Percentiles rank a stretch among this genome's conserved stretches.
Evolutionary conservation across 2,888 invertebrate species (phyloP).

Genomic region (Copidosoma aretas): DNA sequence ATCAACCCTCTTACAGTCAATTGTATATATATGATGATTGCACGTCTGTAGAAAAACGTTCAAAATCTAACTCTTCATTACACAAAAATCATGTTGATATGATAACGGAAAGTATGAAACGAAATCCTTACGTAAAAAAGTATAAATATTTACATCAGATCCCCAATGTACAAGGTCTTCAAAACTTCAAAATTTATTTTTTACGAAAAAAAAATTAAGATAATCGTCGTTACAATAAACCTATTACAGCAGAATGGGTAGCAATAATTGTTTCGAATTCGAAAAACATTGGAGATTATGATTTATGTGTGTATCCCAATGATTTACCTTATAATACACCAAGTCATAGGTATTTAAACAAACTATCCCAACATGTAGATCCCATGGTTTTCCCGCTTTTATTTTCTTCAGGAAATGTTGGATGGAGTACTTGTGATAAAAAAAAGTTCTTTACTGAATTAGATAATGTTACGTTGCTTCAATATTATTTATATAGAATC

Average conservation of each 20-base stretch:
- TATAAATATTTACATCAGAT: constrained; percentile 5
- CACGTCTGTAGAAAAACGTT: constrained; percentile 1
- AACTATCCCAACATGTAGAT: constrained; percentile 24
- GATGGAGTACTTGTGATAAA: constrained; percentile 17
- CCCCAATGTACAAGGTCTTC: neutral
- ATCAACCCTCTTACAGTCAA: neutral
- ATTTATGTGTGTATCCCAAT: constrained; percentile 28
- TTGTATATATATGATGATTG: constrained; percentile 1
- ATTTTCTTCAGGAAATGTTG: constrained; percentile 25
- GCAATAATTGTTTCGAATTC: constrained; percentile 22
- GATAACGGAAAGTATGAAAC: neutral
- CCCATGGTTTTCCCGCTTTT: constrained; percentile 29
- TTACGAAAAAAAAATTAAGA: constrained; percentile 5
- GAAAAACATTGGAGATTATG: constrained; percentile 2
- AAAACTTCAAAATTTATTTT: constrained; percentile 7
- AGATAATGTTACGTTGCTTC: constrained; percentile 10
- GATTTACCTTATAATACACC: neutral
- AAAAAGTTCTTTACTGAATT: neutral
- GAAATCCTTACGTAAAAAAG: neutral
- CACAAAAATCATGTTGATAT: neutral
- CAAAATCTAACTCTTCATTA: neutral
- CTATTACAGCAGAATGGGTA: neutral
- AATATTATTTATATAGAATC: constrained; percentile 18
- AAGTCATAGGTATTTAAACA: constrained; percentile 16
- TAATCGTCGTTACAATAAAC: neutral